phyloP scores from a whole-genome alignment of 2,113 vertebrate genomes.

The Mugil cephalus region DNA sequence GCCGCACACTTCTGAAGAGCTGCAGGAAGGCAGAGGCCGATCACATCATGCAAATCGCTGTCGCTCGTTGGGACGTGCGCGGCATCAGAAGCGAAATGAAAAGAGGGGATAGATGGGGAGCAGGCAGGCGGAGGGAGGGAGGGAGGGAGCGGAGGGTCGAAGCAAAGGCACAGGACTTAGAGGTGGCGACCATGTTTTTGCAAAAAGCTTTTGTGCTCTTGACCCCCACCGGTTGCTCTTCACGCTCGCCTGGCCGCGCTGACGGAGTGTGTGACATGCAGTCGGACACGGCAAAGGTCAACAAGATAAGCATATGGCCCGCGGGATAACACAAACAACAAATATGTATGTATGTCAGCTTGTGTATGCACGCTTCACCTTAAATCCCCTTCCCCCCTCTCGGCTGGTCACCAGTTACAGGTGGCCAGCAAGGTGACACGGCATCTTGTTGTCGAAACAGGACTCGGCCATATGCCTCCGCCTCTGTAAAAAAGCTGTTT shows the following conservation, averaged over 20 bases:
- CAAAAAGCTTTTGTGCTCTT: conserved; percentile 54
- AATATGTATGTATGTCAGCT: conserved; percentile 68
- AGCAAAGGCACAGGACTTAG: conserved; percentile 30
- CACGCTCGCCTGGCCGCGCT: conserved; percentile 62
- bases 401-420: conserved; percentile 68
- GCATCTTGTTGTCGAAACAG: conserved; percentile 73
- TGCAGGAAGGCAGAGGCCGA: conserved; percentile 71
- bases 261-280: conserved; percentile 71
- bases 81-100: conserved; percentile 61
- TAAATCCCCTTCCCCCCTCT: conserved; percentile 10
- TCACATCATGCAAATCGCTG: conserved; percentile 79
- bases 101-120: conserved; percentile 18
- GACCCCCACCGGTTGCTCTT: conserved; percentile 68
- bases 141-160: background rate
- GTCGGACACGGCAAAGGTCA: conserved; percentile 70
- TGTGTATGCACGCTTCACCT: conserved; percentile 41
- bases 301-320: conserved; percentile 79
- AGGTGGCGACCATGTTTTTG: conserved; percentile 38
- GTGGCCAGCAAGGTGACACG: conserved; percentile 81
- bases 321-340: conserved; percentile 60
- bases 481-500: conserved; percentile 74
- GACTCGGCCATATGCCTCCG: conserved; percentile 70
- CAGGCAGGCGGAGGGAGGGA: background rate
- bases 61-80: conserved; percentile 64
- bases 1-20: conserved; percentile 65